Evolutionary conservation across 2,888 invertebrate genomes (phyloP), one percentile per base, ranked within the genome.

Genomic region (Autographa gamma): DNA sequence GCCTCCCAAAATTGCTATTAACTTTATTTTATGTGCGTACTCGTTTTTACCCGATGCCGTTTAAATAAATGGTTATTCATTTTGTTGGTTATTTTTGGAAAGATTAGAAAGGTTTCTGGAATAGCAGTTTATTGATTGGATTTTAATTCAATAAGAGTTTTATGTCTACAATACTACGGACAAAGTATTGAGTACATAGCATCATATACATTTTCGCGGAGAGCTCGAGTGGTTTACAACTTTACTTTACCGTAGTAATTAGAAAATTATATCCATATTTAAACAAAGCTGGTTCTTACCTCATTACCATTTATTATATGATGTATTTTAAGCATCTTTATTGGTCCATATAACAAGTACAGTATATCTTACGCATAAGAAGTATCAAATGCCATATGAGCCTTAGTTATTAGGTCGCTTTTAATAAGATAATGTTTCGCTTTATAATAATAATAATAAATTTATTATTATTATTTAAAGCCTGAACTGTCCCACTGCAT

Each of bases 251-350:
- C n/a, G n/a, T n/a, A n/a, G n/a, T n/a, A n/a, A 48, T 7, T 48
- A 48, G n/a, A n/a, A 48, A 48, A 48, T 48, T 48, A 48, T n/a
- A 48, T 8, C 11, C 13, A 19, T 60, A 19, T n/a, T 16, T 11
- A 18, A 9, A 1, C 9, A n/a, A 11, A 54, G 18, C 11, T 18
- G 1, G n/a, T 54, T 18, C 8, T 6, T 54, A 11, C 9, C 32
- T 34, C 34, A 32, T 60, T 32, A 31, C 1, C 31, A 13, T 61
- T 41, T 43, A 62, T 62, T n/a, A 60, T 18, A 18, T 14, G n/a
- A 19, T 14, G 8, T 54, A 63, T 25, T 59, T 56, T 63, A 68
- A 68, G 68, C 32, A 68, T 65, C 8, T 60, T 73, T 34, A 73
- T 48, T 25, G 61, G 1, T 32, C 58, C 41, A 19, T 25, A 52